Evolutionary conservation across 2,113 vertebrate genomes (phyloP).

Genomic region (Callionymus lyra): DNA sequence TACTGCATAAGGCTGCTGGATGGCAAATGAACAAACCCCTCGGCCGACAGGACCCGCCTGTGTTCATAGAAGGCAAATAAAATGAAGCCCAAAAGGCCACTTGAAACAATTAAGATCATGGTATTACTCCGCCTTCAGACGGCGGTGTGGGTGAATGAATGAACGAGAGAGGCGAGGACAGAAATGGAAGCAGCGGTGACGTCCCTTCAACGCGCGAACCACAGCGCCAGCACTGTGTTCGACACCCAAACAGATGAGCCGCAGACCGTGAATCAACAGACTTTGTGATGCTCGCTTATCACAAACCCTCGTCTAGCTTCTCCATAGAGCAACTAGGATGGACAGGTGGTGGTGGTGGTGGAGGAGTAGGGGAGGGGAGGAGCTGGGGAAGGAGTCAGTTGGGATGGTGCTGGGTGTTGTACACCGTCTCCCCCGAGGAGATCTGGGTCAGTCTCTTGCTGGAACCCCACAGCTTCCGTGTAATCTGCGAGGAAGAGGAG

Average conservation of each 20-base stretch:
- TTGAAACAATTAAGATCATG: slow-evolving; percentile 25
- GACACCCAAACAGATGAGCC: slow-evolving; percentile 20
- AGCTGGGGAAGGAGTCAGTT: slow-evolving; percentile 64
- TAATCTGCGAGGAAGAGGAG: slow-evolving; percentile 92
- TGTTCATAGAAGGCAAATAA: slow-evolving; percentile 12
- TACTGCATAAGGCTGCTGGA: slow-evolving; percentile 44
- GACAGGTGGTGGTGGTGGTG: slow-evolving; percentile 25
- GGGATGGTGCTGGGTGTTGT: slow-evolving; percentile 77
- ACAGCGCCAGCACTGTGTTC: slow-evolving; percentile 49
- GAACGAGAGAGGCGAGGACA: not conserved
- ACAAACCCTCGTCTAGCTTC: too few relatives aligned
- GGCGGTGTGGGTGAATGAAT: too few relatives aligned
- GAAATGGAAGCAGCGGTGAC: not conserved
- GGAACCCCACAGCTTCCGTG: slow-evolving; percentile 95
- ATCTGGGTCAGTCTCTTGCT: slow-evolving; percentile 90
- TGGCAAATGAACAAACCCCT: slow-evolving; percentile 28
- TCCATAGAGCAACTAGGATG: not conserved
- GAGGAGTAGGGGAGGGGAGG: not conserved
- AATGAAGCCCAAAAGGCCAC: slow-evolving; percentile 40
- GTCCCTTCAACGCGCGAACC: slow-evolving; percentile 12
- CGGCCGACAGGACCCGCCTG: slow-evolving; percentile 17
- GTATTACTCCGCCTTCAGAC: slow-evolving; percentile 1
- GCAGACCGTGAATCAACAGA: too few relatives aligned
- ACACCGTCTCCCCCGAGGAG: slow-evolving; percentile 91
- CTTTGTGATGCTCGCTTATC: too few relatives aligned